Conservation (phyloP, 2,113 vertebrate genomes). For the Ceyx melanurus region DNA sequence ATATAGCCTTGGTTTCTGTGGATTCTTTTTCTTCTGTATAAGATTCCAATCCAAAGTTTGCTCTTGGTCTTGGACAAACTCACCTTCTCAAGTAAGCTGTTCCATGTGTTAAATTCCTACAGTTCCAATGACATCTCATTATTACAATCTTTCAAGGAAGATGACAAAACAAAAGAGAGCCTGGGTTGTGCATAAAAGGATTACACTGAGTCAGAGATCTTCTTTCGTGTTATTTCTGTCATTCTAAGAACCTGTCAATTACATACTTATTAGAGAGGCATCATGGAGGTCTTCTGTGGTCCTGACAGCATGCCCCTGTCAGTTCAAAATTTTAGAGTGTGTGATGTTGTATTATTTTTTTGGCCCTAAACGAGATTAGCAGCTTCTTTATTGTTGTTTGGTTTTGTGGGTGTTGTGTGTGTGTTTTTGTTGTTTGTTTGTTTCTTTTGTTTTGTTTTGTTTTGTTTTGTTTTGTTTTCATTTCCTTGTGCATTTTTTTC, state of each 20-base stretch:
- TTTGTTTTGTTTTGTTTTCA: too few relatives aligned
- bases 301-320: neutral
- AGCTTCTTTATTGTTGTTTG: neutral
- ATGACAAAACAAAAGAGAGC: slow-evolving; percentile 1
- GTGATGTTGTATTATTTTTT: neutral
- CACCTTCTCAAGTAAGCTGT: neutral
- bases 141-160: neutral
- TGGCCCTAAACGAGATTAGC: neutral
- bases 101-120: neutral
- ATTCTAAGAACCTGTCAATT: neutral
- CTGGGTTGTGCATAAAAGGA: neutral
- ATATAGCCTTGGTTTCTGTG: neutral
- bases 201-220: neutral
- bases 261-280: neutral
- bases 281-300: neutral
- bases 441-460: too few relatives aligned
- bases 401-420: too few relatives aligned
- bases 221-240: neutral
- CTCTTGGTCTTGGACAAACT: neutral
- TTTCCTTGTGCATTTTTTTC: neutral
- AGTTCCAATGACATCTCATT: neutral
- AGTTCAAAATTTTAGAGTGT: neutral
- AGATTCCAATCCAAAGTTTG: neutral
- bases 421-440: neutral
- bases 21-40: neutral